phyloP scores from a whole-genome alignment of 2,113 vertebrate genomes.

The Cyphomyrus plagiostoma region DNA sequence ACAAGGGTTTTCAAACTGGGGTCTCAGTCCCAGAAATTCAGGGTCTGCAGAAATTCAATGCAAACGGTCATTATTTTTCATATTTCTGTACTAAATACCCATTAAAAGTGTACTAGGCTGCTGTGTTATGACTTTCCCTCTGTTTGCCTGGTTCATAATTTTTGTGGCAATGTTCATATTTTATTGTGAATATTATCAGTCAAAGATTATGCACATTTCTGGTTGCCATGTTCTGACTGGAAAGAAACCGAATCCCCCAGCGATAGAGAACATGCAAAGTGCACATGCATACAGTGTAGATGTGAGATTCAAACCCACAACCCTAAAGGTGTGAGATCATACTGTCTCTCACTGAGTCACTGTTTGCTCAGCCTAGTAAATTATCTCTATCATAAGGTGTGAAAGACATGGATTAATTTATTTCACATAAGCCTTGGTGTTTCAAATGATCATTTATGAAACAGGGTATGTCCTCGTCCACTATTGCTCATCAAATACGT shows the following conservation, averaged over 20 bases:
- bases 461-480: neutral
- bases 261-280: neutral
- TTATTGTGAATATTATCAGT: neutral
- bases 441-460: neutral
- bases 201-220: neutral
- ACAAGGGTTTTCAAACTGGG: neutral
- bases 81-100: neutral
- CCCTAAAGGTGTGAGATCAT: neutral
- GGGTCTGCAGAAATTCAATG: neutral
- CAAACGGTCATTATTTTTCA: neutral
- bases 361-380: neutral
- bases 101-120: neutral
- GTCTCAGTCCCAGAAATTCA: neutral
- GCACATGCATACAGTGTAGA: neutral
- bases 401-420: neutral
- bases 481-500: neutral
- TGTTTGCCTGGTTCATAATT: neutral
- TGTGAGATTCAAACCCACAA: neutral
- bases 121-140: neutral
- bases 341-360: neutral
- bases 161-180: neutral
- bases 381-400: neutral
- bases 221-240: neutral
- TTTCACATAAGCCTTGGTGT: neutral
- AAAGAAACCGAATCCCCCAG: neutral